These are phyloP conservation scores for Manacus vitellinus DNA, from an alignment of 2,113 vertebrate species.

Conservation along the genomic window DNA sequence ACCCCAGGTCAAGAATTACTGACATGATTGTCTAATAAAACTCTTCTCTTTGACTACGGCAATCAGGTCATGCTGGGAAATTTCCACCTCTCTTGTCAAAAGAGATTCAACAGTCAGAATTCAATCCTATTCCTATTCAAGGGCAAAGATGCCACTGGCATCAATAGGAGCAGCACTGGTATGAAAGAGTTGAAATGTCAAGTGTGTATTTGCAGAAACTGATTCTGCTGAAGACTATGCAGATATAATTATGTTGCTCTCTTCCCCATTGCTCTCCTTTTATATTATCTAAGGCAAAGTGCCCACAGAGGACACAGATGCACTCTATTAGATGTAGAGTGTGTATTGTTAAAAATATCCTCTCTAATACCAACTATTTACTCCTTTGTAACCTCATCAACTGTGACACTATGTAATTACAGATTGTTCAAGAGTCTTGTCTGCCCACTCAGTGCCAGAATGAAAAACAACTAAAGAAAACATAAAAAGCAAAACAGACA, in stretches of 20 bases:
- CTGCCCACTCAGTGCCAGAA: conserved; percentile 53
- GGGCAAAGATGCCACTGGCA: conserved; percentile 33
- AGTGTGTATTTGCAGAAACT: conserved; percentile 46
- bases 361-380: conserved; percentile 61
- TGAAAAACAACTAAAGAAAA: conserved; percentile 47
- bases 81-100: conserved; percentile 10
- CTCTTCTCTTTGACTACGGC: neutral
- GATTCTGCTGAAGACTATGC: conserved; percentile 23
- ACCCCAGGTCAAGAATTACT: conserved; percentile 28
- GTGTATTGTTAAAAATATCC: conserved; percentile 58
- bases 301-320: conserved; percentile 55
- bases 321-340: conserved; percentile 52
- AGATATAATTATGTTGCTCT: conserved; percentile 39
- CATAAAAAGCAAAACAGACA: conserved; percentile 2
- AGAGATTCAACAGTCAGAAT: neutral
- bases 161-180: conserved; percentile 14
- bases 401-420: conserved; percentile 63
- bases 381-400: conserved; percentile 66
- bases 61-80: conserved; percentile 18
- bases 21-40: neutral
- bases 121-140: conserved; percentile 22
- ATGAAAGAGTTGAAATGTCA: conserved; percentile 57
- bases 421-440: conserved; percentile 62
- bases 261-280: conserved; percentile 19
- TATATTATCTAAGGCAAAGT: conserved; percentile 32